Percentiles rank a stretch among this genome's conserved stretches.
phyloP scores from a whole-genome alignment of 2,888 invertebrate genomes.

The Bhutanitis thaidina region DNA sequence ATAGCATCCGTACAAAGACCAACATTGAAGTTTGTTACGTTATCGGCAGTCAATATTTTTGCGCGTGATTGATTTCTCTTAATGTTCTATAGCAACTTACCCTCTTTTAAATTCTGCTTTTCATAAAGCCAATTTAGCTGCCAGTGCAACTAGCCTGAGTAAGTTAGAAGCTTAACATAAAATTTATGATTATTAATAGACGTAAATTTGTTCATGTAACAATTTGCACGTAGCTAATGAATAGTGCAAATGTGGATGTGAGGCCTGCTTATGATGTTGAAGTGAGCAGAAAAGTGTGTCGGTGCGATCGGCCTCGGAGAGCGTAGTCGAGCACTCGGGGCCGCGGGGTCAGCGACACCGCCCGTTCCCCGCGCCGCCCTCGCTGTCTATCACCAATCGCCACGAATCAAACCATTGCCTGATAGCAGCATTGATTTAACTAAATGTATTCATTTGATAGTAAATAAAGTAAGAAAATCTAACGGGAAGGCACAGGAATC shows the following conservation, averaged over 20 bases:
- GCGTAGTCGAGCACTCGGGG: conserved; percentile 53
- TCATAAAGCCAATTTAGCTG: too few species aligned
- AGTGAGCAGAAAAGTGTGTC: conserved; percentile 49
- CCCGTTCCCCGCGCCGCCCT: conserved; percentile 35
- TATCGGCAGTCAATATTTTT: conserved; percentile 1
- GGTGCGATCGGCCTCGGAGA: conserved; percentile 40
- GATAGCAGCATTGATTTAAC: conserved; percentile 3
- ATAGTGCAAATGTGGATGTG: background rate
- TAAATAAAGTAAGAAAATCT: too few species aligned
- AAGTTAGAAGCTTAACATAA: too few species aligned
- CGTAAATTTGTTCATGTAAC: too few species aligned
- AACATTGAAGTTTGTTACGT: conserved; percentile 4
- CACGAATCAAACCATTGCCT: conserved; percentile 13
- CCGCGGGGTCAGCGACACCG: conserved; percentile 72
- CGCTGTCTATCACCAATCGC: conserved; percentile 36
- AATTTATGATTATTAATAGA: too few species aligned
- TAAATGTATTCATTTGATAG: background rate
- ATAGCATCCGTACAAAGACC: conserved; percentile 1
- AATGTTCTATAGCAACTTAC: background rate
- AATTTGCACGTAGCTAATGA: background rate
- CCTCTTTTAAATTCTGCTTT: too few species aligned
- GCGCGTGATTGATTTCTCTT: background rate
- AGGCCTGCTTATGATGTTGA: conserved; percentile 25
- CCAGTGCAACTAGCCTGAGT: too few species aligned
- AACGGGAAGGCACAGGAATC: too few species aligned